phyloP scores from a whole-genome alignment of 2,888 invertebrate species.

The Spilosoma lubricipeda region DNA sequence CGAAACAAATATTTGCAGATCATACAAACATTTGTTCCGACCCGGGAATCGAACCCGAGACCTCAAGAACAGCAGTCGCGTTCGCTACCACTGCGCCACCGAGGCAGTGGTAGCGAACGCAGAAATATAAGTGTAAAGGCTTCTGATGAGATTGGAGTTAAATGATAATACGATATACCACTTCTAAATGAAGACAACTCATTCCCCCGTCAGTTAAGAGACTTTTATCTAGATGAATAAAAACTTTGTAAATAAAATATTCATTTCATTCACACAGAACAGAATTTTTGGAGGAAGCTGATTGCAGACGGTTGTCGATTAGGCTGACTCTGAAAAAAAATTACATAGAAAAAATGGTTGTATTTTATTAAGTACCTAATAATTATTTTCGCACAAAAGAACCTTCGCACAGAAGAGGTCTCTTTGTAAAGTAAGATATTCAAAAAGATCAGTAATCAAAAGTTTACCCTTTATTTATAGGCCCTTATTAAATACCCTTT shows the following conservation, averaged over 20 bases:
- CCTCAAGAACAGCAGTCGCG: no score
- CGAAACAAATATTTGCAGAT: no score
- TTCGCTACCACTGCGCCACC: no score
- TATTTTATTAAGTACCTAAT: no score
- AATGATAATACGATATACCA: not conserved
- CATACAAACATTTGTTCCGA: no score
- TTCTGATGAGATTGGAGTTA: not conserved
- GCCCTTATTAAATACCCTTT: no score
- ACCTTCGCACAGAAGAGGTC: not conserved
- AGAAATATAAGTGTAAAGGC: not conserved
- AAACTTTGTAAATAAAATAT: not conserved
- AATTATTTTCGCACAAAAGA: not conserved
- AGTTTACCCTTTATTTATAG: not conserved
- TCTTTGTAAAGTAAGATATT: not conserved
- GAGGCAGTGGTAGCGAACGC: no score
- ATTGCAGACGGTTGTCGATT: not conserved
- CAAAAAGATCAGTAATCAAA: not conserved
- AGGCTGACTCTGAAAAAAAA: not conserved
- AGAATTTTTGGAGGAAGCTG: not conserved
- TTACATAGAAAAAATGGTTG: not conserved
- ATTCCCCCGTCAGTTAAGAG: not conserved
- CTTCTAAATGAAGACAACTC: not conserved
- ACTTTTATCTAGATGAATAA: not conserved
- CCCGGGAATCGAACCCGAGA: no score
- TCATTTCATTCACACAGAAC: no score